Evolutionary conservation across 2,888 invertebrate species (phyloP).

Genomic region (Trachelus iudaicus): DNA sequence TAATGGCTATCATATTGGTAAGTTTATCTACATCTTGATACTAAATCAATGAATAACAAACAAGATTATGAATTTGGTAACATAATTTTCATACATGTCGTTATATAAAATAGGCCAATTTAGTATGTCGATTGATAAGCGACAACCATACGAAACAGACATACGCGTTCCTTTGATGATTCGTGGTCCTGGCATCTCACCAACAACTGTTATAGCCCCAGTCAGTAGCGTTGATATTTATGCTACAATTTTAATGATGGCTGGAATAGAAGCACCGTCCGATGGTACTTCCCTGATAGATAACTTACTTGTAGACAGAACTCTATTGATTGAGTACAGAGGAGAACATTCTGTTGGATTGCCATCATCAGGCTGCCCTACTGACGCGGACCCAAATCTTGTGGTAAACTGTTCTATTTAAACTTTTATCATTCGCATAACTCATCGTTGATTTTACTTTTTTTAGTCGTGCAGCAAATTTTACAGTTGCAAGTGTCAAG

Average conservation of each 20-base stretch:
- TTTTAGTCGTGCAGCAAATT: constrained; percentile 68
- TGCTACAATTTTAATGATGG: constrained; percentile 83
- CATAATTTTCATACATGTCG: background rate
- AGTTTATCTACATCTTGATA: constrained; percentile 30
- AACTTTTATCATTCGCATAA: background rate
- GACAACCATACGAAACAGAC: constrained; percentile 92
- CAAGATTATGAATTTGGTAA: background rate
- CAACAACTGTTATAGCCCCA: constrained; percentile 68
- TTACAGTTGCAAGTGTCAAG: constrained; percentile 87
- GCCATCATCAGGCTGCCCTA: constrained; percentile 75
- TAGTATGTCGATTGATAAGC: constrained; percentile 87
- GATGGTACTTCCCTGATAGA: constrained; percentile 51
- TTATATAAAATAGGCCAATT: constrained; percentile 78
- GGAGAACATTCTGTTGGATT: constrained; percentile 77
- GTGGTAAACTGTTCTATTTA: constrained; percentile 66
- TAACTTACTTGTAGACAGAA: constrained; percentile 64
- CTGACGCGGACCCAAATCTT: constrained; percentile 71
- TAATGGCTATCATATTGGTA: constrained; percentile 91
- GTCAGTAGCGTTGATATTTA: constrained; percentile 85
- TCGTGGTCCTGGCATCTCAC: constrained; percentile 76
- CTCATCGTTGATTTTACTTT: background rate
- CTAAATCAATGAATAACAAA: background rate
- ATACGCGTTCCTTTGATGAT: constrained; percentile 85
- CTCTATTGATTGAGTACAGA: constrained; percentile 82
- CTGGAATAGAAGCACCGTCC: constrained; percentile 69